Evolutionary conservation across 2,113 vertebrate genomes (phyloP).

Genomic region (Lethenteron reissneri): DNA sequence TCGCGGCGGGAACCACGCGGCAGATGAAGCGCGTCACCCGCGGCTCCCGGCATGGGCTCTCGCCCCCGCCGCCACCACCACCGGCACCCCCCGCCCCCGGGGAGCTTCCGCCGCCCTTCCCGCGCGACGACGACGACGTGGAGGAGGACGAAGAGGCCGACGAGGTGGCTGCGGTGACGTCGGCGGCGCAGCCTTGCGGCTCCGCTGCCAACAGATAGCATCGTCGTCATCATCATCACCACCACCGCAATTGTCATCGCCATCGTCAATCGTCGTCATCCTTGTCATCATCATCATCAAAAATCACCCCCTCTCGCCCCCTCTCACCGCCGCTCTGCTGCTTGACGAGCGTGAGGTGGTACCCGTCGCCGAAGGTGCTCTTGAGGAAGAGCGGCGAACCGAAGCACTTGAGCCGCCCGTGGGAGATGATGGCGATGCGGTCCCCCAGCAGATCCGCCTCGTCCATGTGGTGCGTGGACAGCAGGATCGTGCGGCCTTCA

Average conservation of each 20-base stretch:
- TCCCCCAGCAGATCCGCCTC: slow-evolving; percentile 80
- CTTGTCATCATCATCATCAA: not conserved
- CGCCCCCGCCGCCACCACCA: not conserved
- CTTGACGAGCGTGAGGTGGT: slow-evolving; percentile 78
- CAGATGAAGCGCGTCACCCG: slow-evolving; percentile 68
- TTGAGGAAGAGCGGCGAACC: slow-evolving; percentile 79
- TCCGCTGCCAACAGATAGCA: no score
- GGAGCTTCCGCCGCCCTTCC: no score
- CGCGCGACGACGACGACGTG: no score
- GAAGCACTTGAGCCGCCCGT: slow-evolving; percentile 78
- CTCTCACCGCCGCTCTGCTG: slow-evolving; percentile 12
- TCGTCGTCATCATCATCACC: no score
- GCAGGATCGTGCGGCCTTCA: slow-evolving; percentile 67
- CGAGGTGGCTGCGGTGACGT: no score
- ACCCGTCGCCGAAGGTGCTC: slow-evolving; percentile 72
- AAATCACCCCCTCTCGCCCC: not conserved
- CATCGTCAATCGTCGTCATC: no score
- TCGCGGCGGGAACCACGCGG: slow-evolving; percentile 52
- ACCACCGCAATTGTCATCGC: no score
- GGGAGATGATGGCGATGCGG: slow-evolving; percentile 81
- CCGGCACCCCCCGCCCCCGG: not conserved
- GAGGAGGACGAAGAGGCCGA: no score
- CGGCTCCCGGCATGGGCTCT: slow-evolving; percentile 48
- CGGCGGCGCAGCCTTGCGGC: no score
- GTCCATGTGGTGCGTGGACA: slow-evolving; percentile 93